Evolutionary conservation across 2,888 invertebrate genomes (phyloP), one percentile per base, ranked within the genome.

Genomic region (Acronicta leporina): DNA sequence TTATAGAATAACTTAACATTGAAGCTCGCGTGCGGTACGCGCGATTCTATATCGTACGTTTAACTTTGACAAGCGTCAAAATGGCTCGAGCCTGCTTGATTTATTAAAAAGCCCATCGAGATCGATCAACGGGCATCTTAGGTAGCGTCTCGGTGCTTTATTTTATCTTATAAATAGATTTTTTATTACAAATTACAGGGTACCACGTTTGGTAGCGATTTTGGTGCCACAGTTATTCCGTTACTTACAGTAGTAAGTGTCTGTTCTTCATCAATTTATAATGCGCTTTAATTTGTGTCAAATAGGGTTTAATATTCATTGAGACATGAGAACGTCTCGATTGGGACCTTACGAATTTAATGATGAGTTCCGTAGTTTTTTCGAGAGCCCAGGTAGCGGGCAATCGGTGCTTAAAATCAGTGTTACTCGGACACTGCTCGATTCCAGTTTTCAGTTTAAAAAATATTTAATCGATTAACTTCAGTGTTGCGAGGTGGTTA

Each of bases 121-220:
- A 92, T 91, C 94, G 91, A 92, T 93, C 92, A 86, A 73, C 85
- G 78, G 83, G 90, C 87, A 89, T 91, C 92, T 93, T 92, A 92
- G 94, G 94, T 92, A 94, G 94, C 94, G 83, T 88, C 87, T 86
- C 87, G 86, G 87, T 90, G 89, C 90, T 89, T 92, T 90, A 92
- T 94, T 92, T 94, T 92, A 90, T 91, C 92, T 93, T 91, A 92
- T 94, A 94, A 94, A 94, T 94, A 94, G 92, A 93, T 93, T 94
- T 94, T 94, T 93, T 93, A 92, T 91, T 88, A 92, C 89, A 94
- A 94, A 94, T 94, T 94, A 94, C 89, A 92, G 94, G 94, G 92
- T 94, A 92, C 92, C 88, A 84, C 88, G 89, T 92, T 92, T 92
- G 92, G 93, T 93, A 93, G 92, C 92, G 92, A 92, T 92, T 92